These are phyloP conservation scores for Mesorhabditis belari DNA, from an alignment of 2,888 invertebrate genomes.

Conservation along the genomic window DNA sequence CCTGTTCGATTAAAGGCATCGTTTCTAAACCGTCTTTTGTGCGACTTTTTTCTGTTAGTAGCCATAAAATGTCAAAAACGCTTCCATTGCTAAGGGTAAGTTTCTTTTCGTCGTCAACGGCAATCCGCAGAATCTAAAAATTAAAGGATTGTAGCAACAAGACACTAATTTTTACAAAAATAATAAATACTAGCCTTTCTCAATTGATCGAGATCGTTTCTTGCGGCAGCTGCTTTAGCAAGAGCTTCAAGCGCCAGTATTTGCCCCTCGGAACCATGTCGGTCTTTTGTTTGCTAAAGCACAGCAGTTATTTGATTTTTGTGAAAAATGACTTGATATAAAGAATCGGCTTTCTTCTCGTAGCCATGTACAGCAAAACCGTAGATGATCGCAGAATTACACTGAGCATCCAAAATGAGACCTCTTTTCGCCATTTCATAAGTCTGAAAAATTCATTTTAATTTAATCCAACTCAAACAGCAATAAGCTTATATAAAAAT, in stretches of 20 bases:
- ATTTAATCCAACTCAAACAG: neutral
- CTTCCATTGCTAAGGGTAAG: constrained; percentile 3
- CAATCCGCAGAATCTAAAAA: neutral
- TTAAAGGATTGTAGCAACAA: neutral
- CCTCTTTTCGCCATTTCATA: constrained; percentile 30
- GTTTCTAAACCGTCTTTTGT: constrained; percentile 21
- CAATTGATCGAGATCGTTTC: constrained; percentile 23
- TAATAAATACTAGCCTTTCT: constrained; percentile 8
- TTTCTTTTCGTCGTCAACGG: neutral
- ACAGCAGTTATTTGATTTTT: neutral
- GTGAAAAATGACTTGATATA: constrained; percentile 15
- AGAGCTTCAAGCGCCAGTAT: constrained; percentile 23
- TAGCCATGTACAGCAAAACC: constrained; percentile 23
- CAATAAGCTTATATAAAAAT: neutral
- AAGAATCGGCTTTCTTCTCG: constrained; percentile 25
- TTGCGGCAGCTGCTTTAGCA: constrained; percentile 22
- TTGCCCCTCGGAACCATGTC: constrained; percentile 15
- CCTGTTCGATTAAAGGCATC: constrained; percentile 23
- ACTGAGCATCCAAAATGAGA: constrained; percentile 19
- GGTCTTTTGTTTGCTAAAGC: constrained; percentile 20
- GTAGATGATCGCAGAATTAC: constrained; percentile 24
- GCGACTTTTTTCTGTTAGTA: constrained; percentile 24
- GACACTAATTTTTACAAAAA: no score
- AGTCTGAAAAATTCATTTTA: neutral
- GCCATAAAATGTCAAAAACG: constrained; percentile 31